phyloP scores from a whole-genome alignment of 2,888 invertebrate species.

The Synergus laeviventris region DNA sequence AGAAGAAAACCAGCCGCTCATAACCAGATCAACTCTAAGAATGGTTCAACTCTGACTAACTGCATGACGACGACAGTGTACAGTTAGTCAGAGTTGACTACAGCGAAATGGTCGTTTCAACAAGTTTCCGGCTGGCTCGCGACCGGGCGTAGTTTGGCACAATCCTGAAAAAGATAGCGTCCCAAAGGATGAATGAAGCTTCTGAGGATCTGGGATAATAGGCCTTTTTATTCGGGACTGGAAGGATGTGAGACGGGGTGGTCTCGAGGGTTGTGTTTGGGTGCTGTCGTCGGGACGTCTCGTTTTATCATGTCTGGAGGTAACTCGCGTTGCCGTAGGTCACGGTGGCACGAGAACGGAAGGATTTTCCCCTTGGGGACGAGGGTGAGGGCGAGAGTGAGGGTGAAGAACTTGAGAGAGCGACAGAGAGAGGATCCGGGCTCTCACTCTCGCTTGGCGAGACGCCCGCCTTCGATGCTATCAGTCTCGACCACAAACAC shows the following conservation, averaged over 20 bases:
- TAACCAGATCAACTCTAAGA: too few species aligned
- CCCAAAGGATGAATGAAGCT: background rate
- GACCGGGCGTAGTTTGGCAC: background rate
- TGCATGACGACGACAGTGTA: too few species aligned
- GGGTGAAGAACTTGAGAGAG: conserved; percentile 56
- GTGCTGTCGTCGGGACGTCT: conserved; percentile 64
- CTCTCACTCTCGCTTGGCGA: conserved; percentile 63
- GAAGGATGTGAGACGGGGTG: conserved; percentile 40
- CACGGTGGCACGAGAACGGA: conserved; percentile 60
- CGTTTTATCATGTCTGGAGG: conserved; percentile 62
- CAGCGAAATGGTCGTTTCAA: too few species aligned
- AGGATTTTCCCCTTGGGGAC: conserved; percentile 53
- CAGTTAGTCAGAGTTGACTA: too few species aligned
- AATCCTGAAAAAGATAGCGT: background rate
- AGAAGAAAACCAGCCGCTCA: too few species aligned
- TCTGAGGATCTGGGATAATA: background rate
- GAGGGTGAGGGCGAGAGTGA: conserved; percentile 54
- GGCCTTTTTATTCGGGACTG: conserved; percentile 27
- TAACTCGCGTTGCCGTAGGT: conserved; percentile 59
- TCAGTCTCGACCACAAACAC: conserved; percentile 72
- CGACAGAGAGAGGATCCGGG: conserved; percentile 48
- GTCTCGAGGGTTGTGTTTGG: conserved; percentile 66
- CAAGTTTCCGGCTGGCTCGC: background rate
- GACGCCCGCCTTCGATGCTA: conserved; percentile 70
- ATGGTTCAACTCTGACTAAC: too few species aligned